Percentiles rank a stretch among this genome's conserved stretches.
Conservation (phyloP, 1,140 invertebrate species). For the Diorhabda carinulata region DNA sequence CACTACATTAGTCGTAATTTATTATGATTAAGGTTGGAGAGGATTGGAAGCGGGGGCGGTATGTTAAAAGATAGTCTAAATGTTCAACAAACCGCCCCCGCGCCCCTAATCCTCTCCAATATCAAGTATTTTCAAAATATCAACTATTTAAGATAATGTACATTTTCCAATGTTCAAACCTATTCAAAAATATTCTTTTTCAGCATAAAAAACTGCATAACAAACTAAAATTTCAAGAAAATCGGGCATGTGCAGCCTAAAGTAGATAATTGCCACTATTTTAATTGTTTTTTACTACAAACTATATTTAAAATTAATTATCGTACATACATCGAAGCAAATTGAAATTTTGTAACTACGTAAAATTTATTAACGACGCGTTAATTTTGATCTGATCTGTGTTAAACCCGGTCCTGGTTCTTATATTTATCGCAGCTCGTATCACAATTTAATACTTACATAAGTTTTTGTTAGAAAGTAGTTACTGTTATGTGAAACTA, state of each 20-base stretch:
- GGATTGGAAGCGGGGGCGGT: too few species aligned
- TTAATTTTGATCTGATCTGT: not conserved
- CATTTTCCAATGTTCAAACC: too few species aligned
- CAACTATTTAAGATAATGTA: too few species aligned
- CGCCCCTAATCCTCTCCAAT: not conserved
- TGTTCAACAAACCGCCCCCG: not conserved
- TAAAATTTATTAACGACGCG: not conserved
- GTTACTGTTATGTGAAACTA: constrained; percentile 13
- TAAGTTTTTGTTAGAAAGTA: constrained; percentile 18
- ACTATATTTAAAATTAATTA: not conserved
- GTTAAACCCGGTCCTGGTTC: not conserved
- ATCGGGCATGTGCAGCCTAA: not conserved
- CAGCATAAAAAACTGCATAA: too few species aligned
- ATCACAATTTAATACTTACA: constrained; percentile 10
- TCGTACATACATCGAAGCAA: not conserved
- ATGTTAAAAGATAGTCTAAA: too few species aligned
- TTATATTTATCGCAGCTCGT: not conserved
- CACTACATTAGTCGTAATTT: too few species aligned
- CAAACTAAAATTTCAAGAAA: not conserved
- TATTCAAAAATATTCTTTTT: too few species aligned
- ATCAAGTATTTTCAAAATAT: too few species aligned
- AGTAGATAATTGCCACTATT: not conserved
- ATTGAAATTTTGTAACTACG: not conserved
- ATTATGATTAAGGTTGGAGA: too few species aligned
- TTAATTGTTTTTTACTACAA: not conserved